Conservation (phyloP, 2,888 invertebrate genomes). For the Brenthis ino region DNA sequence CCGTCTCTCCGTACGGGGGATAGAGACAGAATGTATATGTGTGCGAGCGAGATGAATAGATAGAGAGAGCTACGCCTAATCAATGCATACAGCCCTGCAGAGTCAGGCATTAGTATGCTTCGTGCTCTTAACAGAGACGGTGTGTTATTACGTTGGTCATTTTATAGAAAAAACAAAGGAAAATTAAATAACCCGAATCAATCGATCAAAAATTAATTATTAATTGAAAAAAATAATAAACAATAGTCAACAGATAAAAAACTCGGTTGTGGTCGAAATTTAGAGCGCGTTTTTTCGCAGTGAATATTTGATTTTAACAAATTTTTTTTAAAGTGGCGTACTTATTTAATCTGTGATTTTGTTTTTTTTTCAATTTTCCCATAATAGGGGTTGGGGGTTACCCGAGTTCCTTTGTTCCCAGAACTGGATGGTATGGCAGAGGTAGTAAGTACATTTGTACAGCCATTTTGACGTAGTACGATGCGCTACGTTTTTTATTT, state of each 20-base stretch:
- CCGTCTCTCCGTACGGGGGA: constrained; percentile 57
- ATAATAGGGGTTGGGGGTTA: constrained; percentile 5
- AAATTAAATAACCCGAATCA: constrained; percentile 43
- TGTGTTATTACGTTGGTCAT: constrained; percentile 44
- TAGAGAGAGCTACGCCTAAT: constrained; percentile 71
- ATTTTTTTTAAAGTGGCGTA: constrained; percentile 2
- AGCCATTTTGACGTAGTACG: constrained; percentile 47
- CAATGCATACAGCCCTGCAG: constrained; percentile 79
- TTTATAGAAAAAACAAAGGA: constrained; percentile 50
- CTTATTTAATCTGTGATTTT: constrained; percentile 7
- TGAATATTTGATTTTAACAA: constrained; percentile 4
- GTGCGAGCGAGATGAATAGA: constrained; percentile 56
- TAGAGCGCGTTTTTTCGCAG: background rate
- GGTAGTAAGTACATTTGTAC: constrained; percentile 52
- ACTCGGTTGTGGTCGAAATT: constrained; percentile 14
- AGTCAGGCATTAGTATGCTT: constrained; percentile 64
- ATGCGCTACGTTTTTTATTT: constrained; percentile 20
- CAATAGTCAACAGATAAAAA: background rate
- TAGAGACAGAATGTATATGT: constrained; percentile 45
- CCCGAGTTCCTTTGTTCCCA: constrained; percentile 59
- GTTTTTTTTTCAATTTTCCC: constrained; percentile 3
- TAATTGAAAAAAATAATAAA: background rate
- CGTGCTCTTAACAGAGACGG: constrained; percentile 55
- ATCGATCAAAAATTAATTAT: constrained; percentile 38
- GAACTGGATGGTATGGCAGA: constrained; percentile 51